These are phyloP conservation scores for Brachionus plicatilis DNA, from an alignment of 1,140 invertebrate species.

Conservation along the genomic window DNA sequence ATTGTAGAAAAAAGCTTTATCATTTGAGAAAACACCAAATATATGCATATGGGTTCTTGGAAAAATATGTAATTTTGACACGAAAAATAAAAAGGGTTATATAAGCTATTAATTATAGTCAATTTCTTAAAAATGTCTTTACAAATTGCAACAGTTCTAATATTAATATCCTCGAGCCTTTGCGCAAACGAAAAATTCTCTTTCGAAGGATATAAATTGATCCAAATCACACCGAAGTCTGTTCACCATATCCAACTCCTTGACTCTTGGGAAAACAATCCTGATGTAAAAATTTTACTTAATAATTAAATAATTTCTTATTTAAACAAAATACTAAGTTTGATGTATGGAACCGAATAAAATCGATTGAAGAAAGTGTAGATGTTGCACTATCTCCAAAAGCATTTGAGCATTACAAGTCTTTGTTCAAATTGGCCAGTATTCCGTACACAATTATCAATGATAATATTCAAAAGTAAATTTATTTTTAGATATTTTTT, in stretches of 20 bases:
- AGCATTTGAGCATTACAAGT: background rate
- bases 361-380: background rate
- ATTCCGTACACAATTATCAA: background rate
- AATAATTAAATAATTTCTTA: background rate
- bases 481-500: background rate
- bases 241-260: background rate
- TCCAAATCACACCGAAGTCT: background rate
- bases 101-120: background rate
- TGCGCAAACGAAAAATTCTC: background rate
- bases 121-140: background rate
- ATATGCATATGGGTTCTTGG: background rate
- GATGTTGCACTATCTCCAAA: constrained; percentile 11
- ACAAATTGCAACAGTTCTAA: background rate
- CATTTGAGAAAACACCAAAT: background rate
- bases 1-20: background rate
- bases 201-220: background rate
- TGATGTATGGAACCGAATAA: background rate
- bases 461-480: constrained; percentile 32
- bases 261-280: background rate
- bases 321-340: background rate
- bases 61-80: background rate
- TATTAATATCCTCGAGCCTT: background rate
- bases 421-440: background rate
- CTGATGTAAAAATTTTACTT: background rate
- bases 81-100: background rate